Percentiles rank a stretch among this genome's conserved stretches.
These are phyloP conservation scores for Drosophila melanosoma DNA, from an alignment of 2,888 invertebrate species.

Conservation along the genomic window DNA sequence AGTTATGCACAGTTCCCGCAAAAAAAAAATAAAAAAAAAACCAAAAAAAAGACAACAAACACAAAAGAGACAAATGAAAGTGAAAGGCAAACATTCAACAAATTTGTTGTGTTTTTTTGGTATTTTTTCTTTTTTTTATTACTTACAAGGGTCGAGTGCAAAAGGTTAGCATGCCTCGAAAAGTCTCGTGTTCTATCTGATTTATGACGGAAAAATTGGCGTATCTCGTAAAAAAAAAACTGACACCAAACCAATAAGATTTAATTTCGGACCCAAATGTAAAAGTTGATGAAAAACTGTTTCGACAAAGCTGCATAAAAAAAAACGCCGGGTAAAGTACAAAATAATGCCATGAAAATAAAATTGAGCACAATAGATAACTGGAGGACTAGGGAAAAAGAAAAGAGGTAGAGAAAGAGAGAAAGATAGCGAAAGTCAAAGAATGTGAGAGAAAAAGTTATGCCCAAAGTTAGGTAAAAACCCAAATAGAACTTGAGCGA, in stretches of 20 bases:
- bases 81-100: constrained; percentile 45
- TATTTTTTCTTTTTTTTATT: not conserved
- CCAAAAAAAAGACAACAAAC: not conserved
- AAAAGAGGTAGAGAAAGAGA: not conserved
- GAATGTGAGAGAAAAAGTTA: constrained; percentile 47
- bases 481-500: constrained; percentile 32
- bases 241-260: constrained; percentile 70
- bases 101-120: constrained; percentile 31
- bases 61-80: not conserved
- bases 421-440: not conserved
- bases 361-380: constrained; percentile 53
- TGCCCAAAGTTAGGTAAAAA: constrained; percentile 53
- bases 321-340: constrained; percentile 41
- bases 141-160: constrained; percentile 46
- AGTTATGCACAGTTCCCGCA: constrained; percentile 53
- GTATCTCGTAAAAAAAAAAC: constrained; percentile 67
- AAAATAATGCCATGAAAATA: constrained; percentile 64
- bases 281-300: constrained; percentile 70
- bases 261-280: constrained; percentile 61
- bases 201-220: constrained; percentile 66
- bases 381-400: not conserved
- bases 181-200: constrained; percentile 41
- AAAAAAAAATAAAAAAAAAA: constrained; percentile 12
- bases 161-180: constrained; percentile 59
- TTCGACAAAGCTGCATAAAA: constrained; percentile 44